These are phyloP conservation scores for Chiloscyllium punctatum DNA, from an alignment of 2,797 vertebrate genomes.

Conservation along the genomic window DNA sequence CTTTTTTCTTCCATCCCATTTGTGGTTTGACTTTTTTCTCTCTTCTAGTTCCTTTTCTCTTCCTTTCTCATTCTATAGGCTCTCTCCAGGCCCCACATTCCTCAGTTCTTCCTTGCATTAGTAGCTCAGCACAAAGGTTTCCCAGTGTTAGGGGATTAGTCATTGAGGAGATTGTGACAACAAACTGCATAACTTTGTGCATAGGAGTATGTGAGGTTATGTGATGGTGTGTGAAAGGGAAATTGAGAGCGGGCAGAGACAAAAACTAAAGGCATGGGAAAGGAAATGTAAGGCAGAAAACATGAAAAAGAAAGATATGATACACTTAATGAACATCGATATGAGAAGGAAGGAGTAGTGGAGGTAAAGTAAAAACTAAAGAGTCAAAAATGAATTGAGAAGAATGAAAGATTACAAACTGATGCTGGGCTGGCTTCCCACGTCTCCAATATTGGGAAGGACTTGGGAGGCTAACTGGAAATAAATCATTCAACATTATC, in stretches of 20 bases:
- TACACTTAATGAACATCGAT: background rate
- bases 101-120: constrained; percentile 62
- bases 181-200: constrained; percentile 51
- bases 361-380: background rate
- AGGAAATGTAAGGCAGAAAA: background rate
- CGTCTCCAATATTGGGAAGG: background rate
- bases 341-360: background rate
- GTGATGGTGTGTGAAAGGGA: constrained; percentile 44
- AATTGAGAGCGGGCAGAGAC: constrained; percentile 47
- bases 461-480: background rate
- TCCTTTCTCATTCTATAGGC: constrained; percentile 60
- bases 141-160: constrained; percentile 68
- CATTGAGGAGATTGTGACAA: constrained; percentile 63
- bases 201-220: constrained; percentile 41
- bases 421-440: background rate
- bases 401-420: background rate
- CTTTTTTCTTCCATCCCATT: constrained; percentile 66
- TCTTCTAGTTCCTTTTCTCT: constrained; percentile 58
- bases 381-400: background rate
- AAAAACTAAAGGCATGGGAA: constrained; percentile 45
- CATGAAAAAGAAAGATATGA: background rate
- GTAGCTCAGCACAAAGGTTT: constrained; percentile 59
- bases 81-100: constrained; percentile 61
- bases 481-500: background rate
- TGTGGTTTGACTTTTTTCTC: constrained; percentile 71